Base-by-base conservation (phyloP, 2,888 invertebrate species). In the Drosophila sordidula region DNA sequence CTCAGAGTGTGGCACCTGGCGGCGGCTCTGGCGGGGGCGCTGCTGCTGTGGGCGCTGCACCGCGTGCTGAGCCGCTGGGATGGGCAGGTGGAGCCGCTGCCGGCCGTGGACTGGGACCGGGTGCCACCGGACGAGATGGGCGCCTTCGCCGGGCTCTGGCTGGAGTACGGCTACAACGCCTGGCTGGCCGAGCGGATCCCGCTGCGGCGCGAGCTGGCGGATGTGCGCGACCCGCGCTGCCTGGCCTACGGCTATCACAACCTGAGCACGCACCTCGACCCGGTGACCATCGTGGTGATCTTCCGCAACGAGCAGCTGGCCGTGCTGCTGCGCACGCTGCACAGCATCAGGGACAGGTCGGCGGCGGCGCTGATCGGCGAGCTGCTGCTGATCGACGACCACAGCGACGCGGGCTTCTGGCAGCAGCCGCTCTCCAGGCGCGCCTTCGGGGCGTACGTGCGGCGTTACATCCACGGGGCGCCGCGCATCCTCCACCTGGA, bases 381-480 rank as follows among this genome's bases (percentile, higher is more conserved):
- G 92, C 94, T 98, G 22, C 95, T 98, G 87, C 92, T 98, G 55
- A 97, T 98, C 0, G 97, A 98, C 86, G 97, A 97, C 91, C 95
- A 29, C 44, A 87, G 89, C 54, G 65, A 70, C n/a, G 5, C 8
- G 12, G 38, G 26, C 6, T 47, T 57, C 18, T 75, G 77, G 75
- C 29, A 4, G 0, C 34, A 62, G 6, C 22, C 41, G 4, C 8
- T 64, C 4, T 61, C 44, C 0, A 32, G 29, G 0, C 1, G 39
- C 0, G 57, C 61, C 2, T 65, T 72, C 12, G 16, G 18, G 0
- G 29, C 6, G 3, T 59, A 70, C 46, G 42, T 81, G 1, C 16
- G 49, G 3, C 4, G 9, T 0, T 38, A 66, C 0, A 42, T 80
- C 5, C n/a, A 14, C 1, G 0, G 3, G 0, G 14, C 9, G 3